These are phyloP conservation scores for Poecile montanus DNA, from an alignment of 2,797 vertebrate species.

Conservation along the genomic window DNA sequence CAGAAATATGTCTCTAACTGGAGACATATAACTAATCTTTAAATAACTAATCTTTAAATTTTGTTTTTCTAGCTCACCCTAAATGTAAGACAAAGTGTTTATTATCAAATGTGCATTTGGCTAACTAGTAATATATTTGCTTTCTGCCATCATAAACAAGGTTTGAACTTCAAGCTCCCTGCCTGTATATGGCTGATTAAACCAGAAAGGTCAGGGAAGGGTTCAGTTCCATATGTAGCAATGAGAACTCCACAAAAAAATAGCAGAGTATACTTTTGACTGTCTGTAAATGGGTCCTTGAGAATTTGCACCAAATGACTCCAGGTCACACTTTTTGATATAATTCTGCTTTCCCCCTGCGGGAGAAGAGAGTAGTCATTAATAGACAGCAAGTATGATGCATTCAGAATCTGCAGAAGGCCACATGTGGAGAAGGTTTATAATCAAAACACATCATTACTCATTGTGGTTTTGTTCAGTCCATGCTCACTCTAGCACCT, in stretches of 20 bases:
- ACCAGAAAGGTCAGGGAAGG: not conserved
- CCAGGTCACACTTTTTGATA: not conserved
- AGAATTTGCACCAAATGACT: not conserved
- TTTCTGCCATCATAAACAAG: not conserved
- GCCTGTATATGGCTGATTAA: not conserved
- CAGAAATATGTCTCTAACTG: not conserved
- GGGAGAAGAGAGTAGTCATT: not conserved
- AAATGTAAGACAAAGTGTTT: not conserved
- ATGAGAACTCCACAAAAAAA: not conserved
- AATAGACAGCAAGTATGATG: not conserved
- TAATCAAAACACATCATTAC: slow-evolving; percentile 48
- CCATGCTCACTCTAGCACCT: not conserved
- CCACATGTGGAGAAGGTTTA: slow-evolving; percentile 37
- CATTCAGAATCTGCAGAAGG: not conserved
- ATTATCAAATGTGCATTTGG: not conserved
- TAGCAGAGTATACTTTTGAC: not conserved
- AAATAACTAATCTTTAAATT: not conserved
- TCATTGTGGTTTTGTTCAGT: slow-evolving; percentile 11
- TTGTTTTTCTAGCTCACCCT: not conserved
- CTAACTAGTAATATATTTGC: not conserved
- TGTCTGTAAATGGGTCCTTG: not conserved
- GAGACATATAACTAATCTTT: not conserved
- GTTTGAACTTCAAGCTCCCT: not conserved
- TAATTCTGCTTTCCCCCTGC: not conserved
- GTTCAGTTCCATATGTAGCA: not conserved